Conservation (phyloP, 1,140 invertebrate genomes). For the Neelides sp. region DNA sequence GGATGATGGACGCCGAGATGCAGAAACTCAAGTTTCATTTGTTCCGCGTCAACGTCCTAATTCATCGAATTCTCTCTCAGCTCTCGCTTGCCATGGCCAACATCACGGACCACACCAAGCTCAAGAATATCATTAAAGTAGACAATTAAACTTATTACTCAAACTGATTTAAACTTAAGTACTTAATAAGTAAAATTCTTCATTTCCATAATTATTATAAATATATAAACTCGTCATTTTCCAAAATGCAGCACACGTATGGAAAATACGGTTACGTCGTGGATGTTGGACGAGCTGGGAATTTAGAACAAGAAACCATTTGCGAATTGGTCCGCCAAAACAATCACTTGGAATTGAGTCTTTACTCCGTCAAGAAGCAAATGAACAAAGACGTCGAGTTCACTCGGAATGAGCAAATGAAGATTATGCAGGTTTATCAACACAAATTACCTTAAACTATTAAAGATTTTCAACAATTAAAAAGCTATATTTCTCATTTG, state of each 20-base stretch:
- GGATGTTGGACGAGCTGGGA: slow-evolving; percentile 47
- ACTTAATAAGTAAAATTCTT: not conserved
- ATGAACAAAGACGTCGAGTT: slow-evolving; percentile 38
- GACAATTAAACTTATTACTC: slow-evolving; percentile 1
- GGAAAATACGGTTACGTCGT: slow-evolving; percentile 59
- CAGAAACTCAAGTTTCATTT: slow-evolving; percentile 50
- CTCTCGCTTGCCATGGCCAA: slow-evolving; percentile 58
- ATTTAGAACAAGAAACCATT: slow-evolving; percentile 40
- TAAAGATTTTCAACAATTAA: not conserved
- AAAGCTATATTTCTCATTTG: too few relatives aligned
- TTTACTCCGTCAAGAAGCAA: slow-evolving; percentile 48
- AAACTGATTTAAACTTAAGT: too few relatives aligned
- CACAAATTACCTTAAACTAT: not conserved
- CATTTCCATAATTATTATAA: not conserved
- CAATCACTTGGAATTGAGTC: slow-evolving; percentile 60
- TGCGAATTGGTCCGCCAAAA: slow-evolving; percentile 45
- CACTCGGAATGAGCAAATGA: slow-evolving; percentile 39
- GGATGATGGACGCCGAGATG: slow-evolving; percentile 51
- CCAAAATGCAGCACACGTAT: slow-evolving; percentile 44
- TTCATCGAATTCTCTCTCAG: slow-evolving; percentile 64
- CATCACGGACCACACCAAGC: slow-evolving; percentile 57
- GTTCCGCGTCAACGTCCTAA: slow-evolving; percentile 49
- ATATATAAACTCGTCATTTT: slow-evolving; percentile 1
- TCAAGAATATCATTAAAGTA: slow-evolving; percentile 64
- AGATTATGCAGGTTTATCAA: slow-evolving; percentile 41